Evolutionary conservation across 2,113 vertebrate species (phyloP), one percentile per base, ranked within the genome.

Genomic region (Etheostoma spectabile): DNA sequence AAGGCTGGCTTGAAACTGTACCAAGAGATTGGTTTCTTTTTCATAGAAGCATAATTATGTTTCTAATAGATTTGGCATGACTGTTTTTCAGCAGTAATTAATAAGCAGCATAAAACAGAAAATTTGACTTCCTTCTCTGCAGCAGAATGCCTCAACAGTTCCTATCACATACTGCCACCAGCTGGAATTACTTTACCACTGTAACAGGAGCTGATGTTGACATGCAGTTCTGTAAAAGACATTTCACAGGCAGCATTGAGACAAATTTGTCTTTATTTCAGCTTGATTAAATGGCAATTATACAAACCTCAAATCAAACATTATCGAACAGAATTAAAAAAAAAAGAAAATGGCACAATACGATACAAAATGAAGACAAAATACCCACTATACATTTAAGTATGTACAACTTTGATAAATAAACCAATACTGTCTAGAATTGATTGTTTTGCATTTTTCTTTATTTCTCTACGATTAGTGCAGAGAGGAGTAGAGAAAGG

Each of bases 371-470:
- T 94, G 92, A 95, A 94, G 89, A 95, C 94, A 86, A 95, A 90
- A 94, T 95, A 96, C 74, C 89, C 79, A 91, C 95, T 97, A 95
- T 97, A 97, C 96, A 97, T 88, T 93, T 89, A 95, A 96, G 91
- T 97, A 98, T 98, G 93, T 97, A 99, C 97, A 98, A 85, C 93
- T 96, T 95, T 94, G 96, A 98, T 98, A 99, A 98, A 98, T 97
- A 98, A 95, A 95, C 91, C 94, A 96, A 97, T 93, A 97, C 96
- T 97, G 96, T 86, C 90, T 93, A 92, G 86, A 91, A 74, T 80
- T 80, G 89, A 92, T 90, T 86, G 88, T 87, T 3, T 88, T 85
- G 85, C 68, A 82, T 85, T 85, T 89, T 80, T 84, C 57, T 66
- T 57, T 88, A 69, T 88, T 75, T 87, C 81, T 85, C 65, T 77